A percentile compares a stretch with the other conserved stretches of the same genome.
These are phyloP conservation scores for Ectemnius lituratus DNA, from an alignment of 2,888 invertebrate species.

Conservation along the genomic window DNA sequence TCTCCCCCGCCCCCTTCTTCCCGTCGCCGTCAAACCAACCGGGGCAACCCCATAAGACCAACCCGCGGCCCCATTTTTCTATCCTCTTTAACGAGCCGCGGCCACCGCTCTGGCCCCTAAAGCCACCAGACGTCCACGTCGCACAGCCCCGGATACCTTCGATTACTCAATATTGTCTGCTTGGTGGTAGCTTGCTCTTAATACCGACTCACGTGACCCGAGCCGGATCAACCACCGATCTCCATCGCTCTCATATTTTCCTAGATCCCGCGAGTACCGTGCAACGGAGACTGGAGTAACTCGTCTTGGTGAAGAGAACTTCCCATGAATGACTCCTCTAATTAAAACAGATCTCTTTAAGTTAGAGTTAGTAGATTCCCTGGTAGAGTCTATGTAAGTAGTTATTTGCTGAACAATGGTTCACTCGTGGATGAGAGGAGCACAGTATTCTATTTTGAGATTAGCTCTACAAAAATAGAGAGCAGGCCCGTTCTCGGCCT, in stretches of 20 bases:
- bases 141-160: not conserved
- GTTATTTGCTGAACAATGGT: not conserved
- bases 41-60: not conserved
- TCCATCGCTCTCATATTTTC: too few relatives aligned
- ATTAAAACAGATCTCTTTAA: too few relatives aligned
- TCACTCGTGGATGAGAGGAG: not conserved
- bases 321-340: too few relatives aligned
- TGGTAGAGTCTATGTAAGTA: too few relatives aligned
- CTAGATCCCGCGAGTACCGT: too few relatives aligned
- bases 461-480: not conserved
- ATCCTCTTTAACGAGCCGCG: constrained; percentile 5
- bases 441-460: not conserved
- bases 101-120: constrained; percentile 17
- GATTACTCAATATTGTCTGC: constrained; percentile 14
- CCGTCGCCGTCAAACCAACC: not conserved
- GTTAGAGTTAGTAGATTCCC: too few relatives aligned
- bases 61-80: constrained; percentile 10
- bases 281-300: too few relatives aligned
- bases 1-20: not conserved
- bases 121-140: constrained; percentile 3
- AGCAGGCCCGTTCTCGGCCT: not conserved
- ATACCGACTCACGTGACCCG: not conserved
- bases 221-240: too few relatives aligned
- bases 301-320: too few relatives aligned
- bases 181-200: not conserved